Evolutionary conservation across 2,113 vertebrate species (phyloP), one percentile per base, ranked within the genome.

Genomic region (Macquaria ambigua): DNA sequence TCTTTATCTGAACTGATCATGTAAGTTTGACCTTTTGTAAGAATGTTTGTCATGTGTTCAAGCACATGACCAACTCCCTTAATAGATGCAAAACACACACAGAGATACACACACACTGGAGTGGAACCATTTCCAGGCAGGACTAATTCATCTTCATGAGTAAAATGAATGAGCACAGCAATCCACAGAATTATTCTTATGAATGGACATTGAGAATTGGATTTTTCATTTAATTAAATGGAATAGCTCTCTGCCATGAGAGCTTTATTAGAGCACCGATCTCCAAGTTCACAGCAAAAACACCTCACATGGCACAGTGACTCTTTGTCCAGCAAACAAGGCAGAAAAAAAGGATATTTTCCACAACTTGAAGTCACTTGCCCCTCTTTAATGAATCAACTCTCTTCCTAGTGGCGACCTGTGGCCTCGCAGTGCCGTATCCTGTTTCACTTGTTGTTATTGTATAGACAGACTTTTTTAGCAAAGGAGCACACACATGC

Each of bases 401-500:
- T 79, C 39, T 78, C 68, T 66, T 77, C 48, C 58, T 69, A 16
- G 56, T 46, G 74, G 46, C 55, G 77, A 87, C 82, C 70, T 59
- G 67, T 48, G 77, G 67, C 72, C 82, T 21, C 12, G 39, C 74
- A 61, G 81, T 2, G 50, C 68, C 28, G 34, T 69, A 87, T 91
- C 82, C 46, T n/a, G 67, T 92, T 93, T 85, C 87, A 79, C 50
- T 67, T 66, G 52, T 72, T 90, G 82, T 93, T 90, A 85, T 90
- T 90, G 79, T 86, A 86, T 50, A 63, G 80, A 87, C 79, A 79
- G 67, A 84, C 46, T 78, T 82, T 80, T 84, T 59, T 11, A 31
- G 77, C 83, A 66, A 83, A 75, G 75, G 39, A 55, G 82, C 39
- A 31, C 41, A 80, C 5, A 21, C 28, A 86, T 80, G 89, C 83